Evolutionary conservation across 2,113 vertebrate species (phyloP), one percentile per base, ranked within the genome.

Genomic region (Anhinga anhinga): DNA sequence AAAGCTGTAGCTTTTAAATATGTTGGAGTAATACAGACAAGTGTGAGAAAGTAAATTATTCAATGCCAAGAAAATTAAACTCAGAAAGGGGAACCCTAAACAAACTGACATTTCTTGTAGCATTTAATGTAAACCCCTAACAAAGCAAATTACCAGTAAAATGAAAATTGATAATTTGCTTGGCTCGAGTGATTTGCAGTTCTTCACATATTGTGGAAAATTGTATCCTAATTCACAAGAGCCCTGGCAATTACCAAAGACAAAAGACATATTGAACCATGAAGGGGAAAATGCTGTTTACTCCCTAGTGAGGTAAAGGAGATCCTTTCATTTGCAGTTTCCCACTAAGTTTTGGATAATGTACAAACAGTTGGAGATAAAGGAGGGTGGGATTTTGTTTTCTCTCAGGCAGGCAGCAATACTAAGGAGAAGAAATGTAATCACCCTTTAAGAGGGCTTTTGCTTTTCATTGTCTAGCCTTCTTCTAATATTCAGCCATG

Each of bases 141-240:
- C 16, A 93, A 94, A 96, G 30, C 20, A 97, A 88, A 92, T 42
- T 74, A 42, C 20, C 22, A 79, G 49, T 25, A 91, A 93, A 67
- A 95, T 72, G 50, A 96, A 96, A 96, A 95, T 52, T 92, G 36
- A 96, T 97, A 66, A 50, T 90, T 86, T 90, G 26, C 38, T 81
- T 85, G 47, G 40, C 38, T 86, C 47, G 22, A 76, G n/a, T 26
- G 50, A 94, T 71, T 82, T 86, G 19, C 32, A 74, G 44, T 91
- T 85, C 15, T 17, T 77, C 59, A 78, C 4, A 22, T 69, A 44
- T 49, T 65, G n/a, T 50, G 23, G 59, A 93, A 87, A 15, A 36
- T 5, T 72, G 10, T 63, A 47, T 34, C 13, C 13, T 10, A 71
- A 86, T 93, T 96, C 40, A 29, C 14, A 80, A 66, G 20, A 22